Conservation (phyloP, 1,140 invertebrate species). For the Drosophila mojavensis region DNA sequence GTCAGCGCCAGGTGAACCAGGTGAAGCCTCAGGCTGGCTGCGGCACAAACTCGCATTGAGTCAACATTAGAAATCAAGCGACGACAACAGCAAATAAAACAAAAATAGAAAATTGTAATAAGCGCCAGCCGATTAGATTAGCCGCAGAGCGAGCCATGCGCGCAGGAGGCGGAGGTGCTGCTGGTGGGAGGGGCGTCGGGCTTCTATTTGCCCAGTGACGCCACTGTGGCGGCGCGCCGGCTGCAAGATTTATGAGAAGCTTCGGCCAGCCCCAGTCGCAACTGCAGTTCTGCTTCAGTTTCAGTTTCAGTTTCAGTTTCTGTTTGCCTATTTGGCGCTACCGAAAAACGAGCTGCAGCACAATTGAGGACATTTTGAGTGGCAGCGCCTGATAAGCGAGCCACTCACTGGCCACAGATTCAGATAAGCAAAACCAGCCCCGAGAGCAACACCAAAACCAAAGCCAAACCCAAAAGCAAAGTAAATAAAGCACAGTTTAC, state of each 20-base stretch:
- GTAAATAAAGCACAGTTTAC: slow-evolving; percentile 2
- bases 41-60: slow-evolving; percentile 36
- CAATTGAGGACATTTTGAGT: slow-evolving; percentile 76
- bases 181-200: neutral
- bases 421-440: slow-evolving; percentile 20
- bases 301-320: too few relatives aligned
- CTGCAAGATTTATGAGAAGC: slow-evolving; percentile 81
- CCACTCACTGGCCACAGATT: slow-evolving; percentile 23
- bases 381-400: slow-evolving; percentile 66
- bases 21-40: neutral
- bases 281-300: slow-evolving; percentile 43
- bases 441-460: slow-evolving; percentile 33
- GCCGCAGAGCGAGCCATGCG: slow-evolving; percentile 4
- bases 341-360: slow-evolving; percentile 14
- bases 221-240: slow-evolving; percentile 80
- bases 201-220: slow-evolving; percentile 78
- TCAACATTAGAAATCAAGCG: slow-evolving; percentile 53
- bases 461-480: slow-evolving; percentile 18
- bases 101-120: slow-evolving; percentile 77
- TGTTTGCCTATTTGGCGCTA: slow-evolving; percentile 77
- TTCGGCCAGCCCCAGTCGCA: slow-evolving; percentile 7
- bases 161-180: too few relatives aligned
- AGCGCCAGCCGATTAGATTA: slow-evolving; percentile 79
- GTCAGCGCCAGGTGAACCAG: slow-evolving; percentile 16
- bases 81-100: slow-evolving; percentile 51